Evolutionary conservation across 2,797 vertebrate genomes (phyloP), one percentile per base, ranked within the genome.

Genomic region (Vireo griseus): DNA sequence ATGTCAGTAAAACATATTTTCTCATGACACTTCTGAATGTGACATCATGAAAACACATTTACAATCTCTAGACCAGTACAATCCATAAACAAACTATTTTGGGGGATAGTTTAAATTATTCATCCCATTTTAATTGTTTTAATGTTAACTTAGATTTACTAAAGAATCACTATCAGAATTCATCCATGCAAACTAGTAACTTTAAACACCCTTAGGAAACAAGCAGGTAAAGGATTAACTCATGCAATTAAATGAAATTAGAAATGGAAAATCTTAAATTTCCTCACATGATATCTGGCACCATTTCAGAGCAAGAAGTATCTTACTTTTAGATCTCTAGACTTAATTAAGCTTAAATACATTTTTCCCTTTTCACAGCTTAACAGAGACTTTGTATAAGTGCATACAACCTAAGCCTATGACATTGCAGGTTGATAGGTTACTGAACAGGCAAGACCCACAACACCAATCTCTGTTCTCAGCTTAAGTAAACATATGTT

Each of bases 11-110:
- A 85, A 11, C 4, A 5, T 45, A 33, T 72, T 50, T 86, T 88
- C 21, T 78, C 16, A 9, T n/a, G 1, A 67, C 2, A 31, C 13
- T 59, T 63, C 22, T 42, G 10, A 69, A 51, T 50, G 62, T 16
- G 10, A 35, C 37, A 63, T 2, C 18, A 71, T 14, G 4, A 52
- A 85, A 74, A 1, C 4, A 48, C 10, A 37, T 79, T 87, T 35
- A n/a, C 26, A 35, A 1, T 39, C 7, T 18, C 6, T 4, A 33
- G 42, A 48, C 47, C 0, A 68, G 5, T 29, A 7, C 1, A 58
- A 20, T 42, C 21, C 4, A 4, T 54, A 57, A 88, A 19, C 20
- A 68, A 76, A 54, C 6, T 75, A 7, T 47, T 50, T 54, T 25
- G 5, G 25, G 12, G 10, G 35, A n/a, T 25, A 85, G 10, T 37